Conservation (phyloP, 2,797 vertebrate genomes). For the Pelodytes ibericus region DNA sequence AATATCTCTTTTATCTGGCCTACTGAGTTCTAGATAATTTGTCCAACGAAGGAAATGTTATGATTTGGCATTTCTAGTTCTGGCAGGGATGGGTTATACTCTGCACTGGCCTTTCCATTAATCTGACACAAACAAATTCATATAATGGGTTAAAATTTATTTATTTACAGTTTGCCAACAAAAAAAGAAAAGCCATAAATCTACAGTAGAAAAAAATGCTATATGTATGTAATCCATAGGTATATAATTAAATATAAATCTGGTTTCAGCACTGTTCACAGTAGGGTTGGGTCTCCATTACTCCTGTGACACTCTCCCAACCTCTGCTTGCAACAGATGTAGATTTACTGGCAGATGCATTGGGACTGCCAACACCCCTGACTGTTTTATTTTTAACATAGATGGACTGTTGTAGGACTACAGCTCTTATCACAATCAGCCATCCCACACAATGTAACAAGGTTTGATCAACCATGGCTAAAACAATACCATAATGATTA, state of each 20-base stretch:
- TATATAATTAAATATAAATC: background rate
- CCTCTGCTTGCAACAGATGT: no score
- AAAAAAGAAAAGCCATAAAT: background rate
- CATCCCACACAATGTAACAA: background rate
- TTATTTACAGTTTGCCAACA: background rate
- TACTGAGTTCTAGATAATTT: constrained; percentile 2
- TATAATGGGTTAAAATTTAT: background rate
- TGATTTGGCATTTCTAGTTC: constrained; percentile 23
- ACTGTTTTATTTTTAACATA: no score
- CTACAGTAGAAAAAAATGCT: constrained; percentile 21
- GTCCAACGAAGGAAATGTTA: constrained; percentile 13
- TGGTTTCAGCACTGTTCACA: background rate
- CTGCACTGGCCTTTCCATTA: constrained; percentile 23
- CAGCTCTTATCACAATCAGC: background rate
- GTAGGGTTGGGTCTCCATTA: no score
- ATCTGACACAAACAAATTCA: constrained; percentile 34
- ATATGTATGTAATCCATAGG: background rate
- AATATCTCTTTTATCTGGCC: background rate
- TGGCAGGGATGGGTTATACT: background rate
- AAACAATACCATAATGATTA: no score
- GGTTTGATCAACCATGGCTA: no score
- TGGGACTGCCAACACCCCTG: no score
- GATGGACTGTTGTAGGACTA: background rate
- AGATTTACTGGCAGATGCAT: no score
- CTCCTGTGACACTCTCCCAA: no score